Percentiles rank a stretch among this genome's conserved stretches.
Evolutionary conservation across 92 coral and sea anemone genomes (phyloP).

Genomic region (Plumapathes pennacea): DNA sequence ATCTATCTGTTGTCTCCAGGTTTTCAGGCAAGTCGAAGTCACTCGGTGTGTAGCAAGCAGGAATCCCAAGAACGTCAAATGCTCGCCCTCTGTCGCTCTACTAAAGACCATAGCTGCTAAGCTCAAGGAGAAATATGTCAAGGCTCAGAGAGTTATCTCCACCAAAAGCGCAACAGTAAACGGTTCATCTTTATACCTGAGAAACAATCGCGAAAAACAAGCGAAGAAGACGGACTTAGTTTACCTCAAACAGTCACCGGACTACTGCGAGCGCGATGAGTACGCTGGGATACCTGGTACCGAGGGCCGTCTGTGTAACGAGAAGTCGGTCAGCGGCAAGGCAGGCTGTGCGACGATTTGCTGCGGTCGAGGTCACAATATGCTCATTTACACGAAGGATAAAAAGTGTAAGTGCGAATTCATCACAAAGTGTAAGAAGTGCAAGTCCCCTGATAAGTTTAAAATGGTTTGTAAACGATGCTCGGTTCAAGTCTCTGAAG

Average conservation of each 20-base stretch:
- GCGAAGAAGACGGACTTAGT: conserved; percentile 19
- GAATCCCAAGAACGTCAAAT: too few relatives aligned
- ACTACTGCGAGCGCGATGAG: conserved; percentile 37
- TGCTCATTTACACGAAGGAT: too few relatives aligned
- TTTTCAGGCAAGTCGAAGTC: too few relatives aligned
- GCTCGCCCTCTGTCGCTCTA: too few relatives aligned
- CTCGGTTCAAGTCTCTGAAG: too few relatives aligned
- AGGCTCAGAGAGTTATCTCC: conserved; percentile 30
- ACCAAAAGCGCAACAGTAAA: not conserved
- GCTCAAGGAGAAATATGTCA: conserved; percentile 30
- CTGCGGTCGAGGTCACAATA: conserved; percentile 52
- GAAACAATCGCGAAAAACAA: conserved; percentile 1
- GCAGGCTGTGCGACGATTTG: conserved; percentile 39
- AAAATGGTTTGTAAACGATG: too few relatives aligned
- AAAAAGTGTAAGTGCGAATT: too few relatives aligned
- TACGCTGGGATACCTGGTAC: conserved; percentile 32
- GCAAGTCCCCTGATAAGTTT: too few relatives aligned
- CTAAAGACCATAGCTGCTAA: too few relatives aligned
- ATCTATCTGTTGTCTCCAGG: too few relatives aligned
- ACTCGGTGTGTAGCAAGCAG: too few relatives aligned
- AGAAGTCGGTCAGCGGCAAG: conserved; percentile 10
- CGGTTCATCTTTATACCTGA: conserved; percentile 2
- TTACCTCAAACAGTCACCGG: conserved; percentile 28
- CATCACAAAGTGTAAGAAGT: too few relatives aligned
- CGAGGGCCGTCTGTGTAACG: conserved; percentile 44